Percentiles rank a stretch among this genome's conserved stretches.
Conservation (phyloP, 2,113 vertebrate species). For the Struthio camelus region DNA sequence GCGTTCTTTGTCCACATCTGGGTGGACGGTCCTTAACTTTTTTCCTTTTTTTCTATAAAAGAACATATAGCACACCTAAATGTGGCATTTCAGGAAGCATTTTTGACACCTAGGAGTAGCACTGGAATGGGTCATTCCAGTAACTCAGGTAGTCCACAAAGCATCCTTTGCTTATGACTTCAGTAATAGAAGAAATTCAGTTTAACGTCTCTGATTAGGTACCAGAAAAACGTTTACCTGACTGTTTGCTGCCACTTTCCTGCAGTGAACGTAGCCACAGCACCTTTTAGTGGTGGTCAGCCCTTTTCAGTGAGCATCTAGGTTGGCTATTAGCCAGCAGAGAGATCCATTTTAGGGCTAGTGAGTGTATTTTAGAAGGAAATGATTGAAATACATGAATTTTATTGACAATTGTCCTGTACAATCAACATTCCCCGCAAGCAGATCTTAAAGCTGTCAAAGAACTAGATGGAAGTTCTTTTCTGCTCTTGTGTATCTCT, state of each 20-base stretch:
- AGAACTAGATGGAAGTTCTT: neutral
- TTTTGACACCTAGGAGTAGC: neutral
- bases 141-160: neutral
- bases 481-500: neutral
- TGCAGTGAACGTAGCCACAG: neutral
- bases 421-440: neutral
- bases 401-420: constrained; percentile 19
- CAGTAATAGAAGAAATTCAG: neutral
- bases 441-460: neutral
- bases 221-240: neutral
- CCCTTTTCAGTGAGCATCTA: neutral
- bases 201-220: neutral
- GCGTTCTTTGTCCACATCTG: rapidly evolving
- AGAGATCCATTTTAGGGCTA: neutral
- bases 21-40: neutral
- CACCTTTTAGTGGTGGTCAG: neutral
- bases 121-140: neutral
- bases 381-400: neutral
- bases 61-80: neutral
- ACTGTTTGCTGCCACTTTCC: neutral
- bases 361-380: neutral
- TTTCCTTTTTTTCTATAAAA: too few relatives aligned
- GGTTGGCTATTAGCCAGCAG: neutral
- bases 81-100: neutral
- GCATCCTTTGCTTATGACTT: neutral